These are phyloP conservation scores for Hirudo medicinalis DNA, from an alignment of 1,140 invertebrate species.

Conservation along the genomic window DNA sequence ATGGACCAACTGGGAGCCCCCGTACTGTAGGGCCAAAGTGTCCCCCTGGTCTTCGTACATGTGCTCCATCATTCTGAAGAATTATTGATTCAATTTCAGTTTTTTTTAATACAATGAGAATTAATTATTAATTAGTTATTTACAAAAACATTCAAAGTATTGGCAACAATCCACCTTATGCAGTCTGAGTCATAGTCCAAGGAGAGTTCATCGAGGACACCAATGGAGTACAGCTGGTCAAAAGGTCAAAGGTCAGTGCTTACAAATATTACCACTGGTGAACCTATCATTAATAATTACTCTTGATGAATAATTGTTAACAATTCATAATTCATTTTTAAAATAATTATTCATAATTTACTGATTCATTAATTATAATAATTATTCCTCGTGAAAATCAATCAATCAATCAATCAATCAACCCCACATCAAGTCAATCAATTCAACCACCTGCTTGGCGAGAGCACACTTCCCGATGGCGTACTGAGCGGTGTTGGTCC, in stretches of 20 bases:
- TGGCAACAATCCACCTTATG: conserved; percentile 42
- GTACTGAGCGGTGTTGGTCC: conserved; percentile 98
- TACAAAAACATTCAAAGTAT: background rate
- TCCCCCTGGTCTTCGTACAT: conserved; percentile 98
- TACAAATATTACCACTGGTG: background rate
- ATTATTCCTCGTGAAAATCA: no score
- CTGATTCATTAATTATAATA: no score
- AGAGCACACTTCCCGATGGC: conserved; percentile 92
- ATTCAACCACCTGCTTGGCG: conserved; percentile 58
- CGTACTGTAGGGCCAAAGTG: conserved; percentile 92
- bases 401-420: no score
- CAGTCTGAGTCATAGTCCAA: conserved; percentile 90
- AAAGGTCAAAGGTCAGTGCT: conserved; percentile 3
- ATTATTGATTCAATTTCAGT: no score
- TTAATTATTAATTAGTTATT: background rate
- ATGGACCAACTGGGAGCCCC: conserved; percentile 93
- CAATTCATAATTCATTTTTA: no score
- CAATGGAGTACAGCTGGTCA: conserved; percentile 66
- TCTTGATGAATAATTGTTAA: no score
- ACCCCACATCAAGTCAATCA: background rate
- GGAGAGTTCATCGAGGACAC: conserved; percentile 66
- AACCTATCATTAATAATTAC: no score
- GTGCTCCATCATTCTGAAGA: conserved; percentile 69
- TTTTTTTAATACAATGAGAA: background rate
- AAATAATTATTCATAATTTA: no score